Evolutionary conservation across 2,888 invertebrate species (phyloP), one percentile per base, ranked within the genome.

Genomic region (Eumerus sabulonum): DNA sequence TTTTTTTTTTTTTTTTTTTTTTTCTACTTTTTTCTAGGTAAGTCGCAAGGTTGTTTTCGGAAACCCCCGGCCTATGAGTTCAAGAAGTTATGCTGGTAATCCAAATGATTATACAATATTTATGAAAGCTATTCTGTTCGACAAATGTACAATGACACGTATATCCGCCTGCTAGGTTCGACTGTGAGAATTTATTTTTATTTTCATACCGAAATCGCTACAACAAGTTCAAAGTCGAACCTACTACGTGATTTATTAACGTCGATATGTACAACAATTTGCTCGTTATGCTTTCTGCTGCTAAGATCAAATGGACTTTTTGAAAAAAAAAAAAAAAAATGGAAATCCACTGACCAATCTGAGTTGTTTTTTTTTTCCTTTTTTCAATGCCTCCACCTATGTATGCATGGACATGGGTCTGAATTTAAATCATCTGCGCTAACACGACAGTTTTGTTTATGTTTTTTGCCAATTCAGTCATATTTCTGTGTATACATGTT

Each of bases 361-460:
- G n/a, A n/a, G n/a, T n/a, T n/a, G n/a, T n/a, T n/a, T n/a, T n/a
- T n/a, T n/a, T n/a, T 35, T 16, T 51, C 17, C 5, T 19, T 11
- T 2, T 27, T 27, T 27, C 27, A 27, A 27, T 27, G 27, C 27
- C 27, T 27, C 27, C 27, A 27, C 40, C 2, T 40, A 40, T 11
- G 17, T 38, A 53, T 36, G 9, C 11, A 36, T 51, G 14, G 16
- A 14, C 51, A 35, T 35, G 35, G 9, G 16, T 35, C 7, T 51
- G 14, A 27, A 51, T 16, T 36, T 17, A 40, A 7, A 19, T 38
- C 13, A n/a, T 53, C 17, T 1, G 38, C 38, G 38, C 36, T n/a
- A 38, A 53, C 16, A 38, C n/a, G 44, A 63, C 63, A 63, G 36
- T 44, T n/a, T 64, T 64, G 44, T 53, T 54, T 64, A 64, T 64